Base-by-base conservation (phyloP, 1,140 invertebrate species). In the Scylla paramamosain region DNA sequence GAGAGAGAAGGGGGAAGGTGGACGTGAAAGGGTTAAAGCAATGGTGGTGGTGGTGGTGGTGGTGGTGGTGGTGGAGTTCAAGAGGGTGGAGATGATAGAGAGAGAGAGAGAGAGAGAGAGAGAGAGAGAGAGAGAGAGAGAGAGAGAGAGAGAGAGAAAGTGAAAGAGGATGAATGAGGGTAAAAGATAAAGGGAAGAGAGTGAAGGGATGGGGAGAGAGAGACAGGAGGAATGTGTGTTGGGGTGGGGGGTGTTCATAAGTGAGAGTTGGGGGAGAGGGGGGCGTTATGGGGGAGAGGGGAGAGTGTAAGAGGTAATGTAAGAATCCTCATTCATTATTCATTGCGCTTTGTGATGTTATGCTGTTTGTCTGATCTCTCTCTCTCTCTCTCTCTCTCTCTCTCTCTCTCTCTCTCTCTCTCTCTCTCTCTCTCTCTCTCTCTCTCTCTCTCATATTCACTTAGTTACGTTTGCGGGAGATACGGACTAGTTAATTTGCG, bases 361-460 rank as follows among this genome's bases (percentile, higher is more conserved):
- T 77, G 67, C 67, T n/a, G 4, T 77, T 20, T 77, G 67, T n/a
- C 25, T 77, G 67, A 77, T 77, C 16, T 77, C n/a, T 77, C 67
- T 77, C 67, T 77, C 67, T 77, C 67, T 77, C 67, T 77, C 67
- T 77, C 67, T 77, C 67, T 77, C 59, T 67, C 59, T 67, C 59
- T 67, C 59, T 67, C 59, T 67, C 59, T 67, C 59, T 67, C 59
- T 10, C 59, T 67, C 59, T 67, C 59, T 67, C 59, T 67, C 59
- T 67, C 59, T 67, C 59, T 67, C 59, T 67, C 59, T 67, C 59
- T 67, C 67, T 77, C 67, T 77, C 67, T 77, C 67, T 77, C 67
- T 77, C 67, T 77, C 67, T 77, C 67, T 77, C 67, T 77, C 67
- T 77, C 67, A 20, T n/a, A n/a, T 77, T n/a, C 25, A 25, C 25